Base-by-base conservation (phyloP, 2,113 vertebrate species). In the Neodontobutis hainanensis region DNA sequence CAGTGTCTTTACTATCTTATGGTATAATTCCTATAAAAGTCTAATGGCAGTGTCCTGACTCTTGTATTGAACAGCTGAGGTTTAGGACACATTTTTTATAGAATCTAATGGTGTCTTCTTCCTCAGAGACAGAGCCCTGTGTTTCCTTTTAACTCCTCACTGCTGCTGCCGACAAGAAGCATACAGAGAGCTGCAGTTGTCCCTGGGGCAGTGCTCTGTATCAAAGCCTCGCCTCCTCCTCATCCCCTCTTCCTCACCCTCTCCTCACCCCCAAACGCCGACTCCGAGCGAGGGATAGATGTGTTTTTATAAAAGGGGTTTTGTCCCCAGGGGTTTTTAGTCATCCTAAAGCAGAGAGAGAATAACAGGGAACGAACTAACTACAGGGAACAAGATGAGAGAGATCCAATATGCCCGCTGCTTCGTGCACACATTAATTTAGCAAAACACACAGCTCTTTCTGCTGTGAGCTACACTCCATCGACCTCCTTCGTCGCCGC, bases 231-330 rank as follows among this genome's bases (percentile, higher is more conserved):
- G 1, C 58, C 59, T 49, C 59, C 70, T 60, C 65, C 80, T 78
- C 68, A 42, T 50, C 68, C 15, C 9, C 48, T n/a, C 73, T 12
- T 6, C 8, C 75, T 55, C 68, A 68, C 77, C 72, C 77, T 66
- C 67, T 9, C 4, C 5, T 40, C 6, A 0, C 11, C 55, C 78
- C 81, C 69, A 65, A 69, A 75, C 70, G 15, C 51, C 68, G 72
- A 68, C 84, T 78, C 69, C 49, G 42, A 68, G 53, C 65, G 53
- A 67, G 59, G 76, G 62, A 67, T 73, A 72, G 81, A 82, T 78
- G 72, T 78, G 77, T 84, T 85, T 86, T 81, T 75, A 78, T 84
- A 81, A 77, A 65, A 52, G 71, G 65, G 52, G 48, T 14, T 73
- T 35, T 71, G 73, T 65, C 82, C 56, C 42, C 52, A 0, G 78